Evolutionary conservation across 2,888 invertebrate genomes (phyloP).

Genomic region (Gari tellinella): DNA sequence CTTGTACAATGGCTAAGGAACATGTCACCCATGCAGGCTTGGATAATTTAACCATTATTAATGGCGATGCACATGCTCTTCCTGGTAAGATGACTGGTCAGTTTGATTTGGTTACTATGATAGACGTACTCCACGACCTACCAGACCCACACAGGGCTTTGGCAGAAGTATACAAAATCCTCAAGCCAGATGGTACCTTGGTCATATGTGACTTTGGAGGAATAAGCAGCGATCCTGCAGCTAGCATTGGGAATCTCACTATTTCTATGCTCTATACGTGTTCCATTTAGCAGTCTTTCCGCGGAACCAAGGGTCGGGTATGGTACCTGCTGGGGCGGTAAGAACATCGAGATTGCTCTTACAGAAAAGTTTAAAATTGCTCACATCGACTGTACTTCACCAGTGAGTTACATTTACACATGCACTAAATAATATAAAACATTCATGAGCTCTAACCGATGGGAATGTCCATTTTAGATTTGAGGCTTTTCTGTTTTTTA

Average conservation of each 20-base stretch:
- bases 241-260: not conserved
- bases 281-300: not conserved
- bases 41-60: constrained; percentile 27
- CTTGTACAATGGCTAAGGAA: constrained; percentile 16
- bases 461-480: no score
- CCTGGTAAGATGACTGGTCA: constrained; percentile 13
- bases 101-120: constrained; percentile 42
- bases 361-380: not conserved
- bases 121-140: constrained; percentile 14
- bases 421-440: no score
- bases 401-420: no score
- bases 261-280: not conserved
- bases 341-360: not conserved
- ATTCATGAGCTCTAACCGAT: no score
- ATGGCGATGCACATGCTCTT: constrained; percentile 38
- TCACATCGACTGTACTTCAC: no score
- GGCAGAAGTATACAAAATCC: not conserved
- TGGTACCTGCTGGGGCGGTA: not conserved
- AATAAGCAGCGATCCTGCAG: not conserved
- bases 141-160: not conserved
- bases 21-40: constrained; percentile 2
- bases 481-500: no score
- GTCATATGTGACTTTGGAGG: not conserved
- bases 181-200: not conserved
- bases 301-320: not conserved